Conservation (phyloP, 1,140 invertebrate species). For the Wiebesia pumilae region DNA sequence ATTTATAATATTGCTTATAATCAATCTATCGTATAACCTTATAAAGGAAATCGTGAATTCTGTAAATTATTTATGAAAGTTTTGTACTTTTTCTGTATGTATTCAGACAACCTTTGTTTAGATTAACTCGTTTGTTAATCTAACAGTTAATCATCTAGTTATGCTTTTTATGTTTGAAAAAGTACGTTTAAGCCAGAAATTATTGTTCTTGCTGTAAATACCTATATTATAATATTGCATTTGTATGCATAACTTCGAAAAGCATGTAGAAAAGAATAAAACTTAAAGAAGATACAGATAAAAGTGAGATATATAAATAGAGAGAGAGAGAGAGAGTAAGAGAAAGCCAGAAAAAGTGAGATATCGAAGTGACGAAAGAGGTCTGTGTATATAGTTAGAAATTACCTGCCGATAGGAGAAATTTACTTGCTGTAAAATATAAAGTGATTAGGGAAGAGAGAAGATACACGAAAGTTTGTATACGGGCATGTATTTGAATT, state of each 20-base stretch:
- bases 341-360: neutral
- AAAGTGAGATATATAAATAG: neutral
- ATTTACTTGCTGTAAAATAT: conserved; percentile 44
- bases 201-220: no score
- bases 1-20: no score
- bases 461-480: neutral
- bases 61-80: no score
- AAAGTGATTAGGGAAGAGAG: conserved; percentile 37
- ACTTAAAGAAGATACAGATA: neutral
- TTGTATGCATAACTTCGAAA: neutral
- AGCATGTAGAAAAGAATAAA: neutral
- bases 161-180: no score
- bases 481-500: neutral
- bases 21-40: no score
- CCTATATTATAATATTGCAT: no score
- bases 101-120: no score
- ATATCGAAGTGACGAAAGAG: conserved; percentile 30
- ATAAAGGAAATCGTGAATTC: no score
- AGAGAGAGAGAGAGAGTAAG: neutral
- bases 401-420: neutral
- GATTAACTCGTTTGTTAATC: no score
- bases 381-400: conserved; percentile 8
- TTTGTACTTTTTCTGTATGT: no score
- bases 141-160: no score
- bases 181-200: no score